Percentiles rank a stretch among this genome's conserved stretches.
Evolutionary conservation across 2,797 vertebrate genomes (phyloP).

Genomic region (Buceros bicornis): DNA sequence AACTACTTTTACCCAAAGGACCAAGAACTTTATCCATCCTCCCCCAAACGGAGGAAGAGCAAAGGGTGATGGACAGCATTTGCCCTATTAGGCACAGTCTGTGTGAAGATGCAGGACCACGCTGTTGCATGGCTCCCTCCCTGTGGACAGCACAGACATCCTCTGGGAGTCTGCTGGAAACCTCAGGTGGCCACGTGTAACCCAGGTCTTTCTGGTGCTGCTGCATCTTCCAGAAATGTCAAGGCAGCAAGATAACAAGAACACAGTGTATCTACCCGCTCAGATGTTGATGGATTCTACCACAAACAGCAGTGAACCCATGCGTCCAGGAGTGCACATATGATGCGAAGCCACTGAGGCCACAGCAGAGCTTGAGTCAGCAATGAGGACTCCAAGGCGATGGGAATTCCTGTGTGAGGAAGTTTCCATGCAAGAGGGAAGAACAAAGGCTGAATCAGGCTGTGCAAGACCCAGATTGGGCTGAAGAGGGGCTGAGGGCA

Average conservation of each 20-base stretch:
- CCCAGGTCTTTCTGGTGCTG: not conserved
- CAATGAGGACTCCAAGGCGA: not conserved
- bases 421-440: not conserved
- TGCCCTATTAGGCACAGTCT: not conserved
- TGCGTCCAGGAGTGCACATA: fast-evolving
- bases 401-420: not conserved
- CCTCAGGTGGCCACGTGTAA: not conserved
- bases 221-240: not conserved
- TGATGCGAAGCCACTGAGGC: not conserved
- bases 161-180: not conserved
- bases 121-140: not conserved
- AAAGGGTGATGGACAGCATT: not conserved
- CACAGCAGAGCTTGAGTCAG: not conserved
- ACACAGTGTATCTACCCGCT: fast-evolving
- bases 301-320: not conserved
- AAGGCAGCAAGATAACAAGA: not conserved
- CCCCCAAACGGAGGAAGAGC: not conserved
- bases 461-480: not conserved
- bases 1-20: not conserved
- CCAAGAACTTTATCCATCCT: not conserved
- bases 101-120: not conserved
- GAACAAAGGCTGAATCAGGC: not conserved
- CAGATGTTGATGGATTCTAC: not conserved
- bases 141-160: not conserved
- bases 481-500: not conserved